phyloP scores from a whole-genome alignment of 2,888 invertebrate species.

The Agrochola litura region DNA sequence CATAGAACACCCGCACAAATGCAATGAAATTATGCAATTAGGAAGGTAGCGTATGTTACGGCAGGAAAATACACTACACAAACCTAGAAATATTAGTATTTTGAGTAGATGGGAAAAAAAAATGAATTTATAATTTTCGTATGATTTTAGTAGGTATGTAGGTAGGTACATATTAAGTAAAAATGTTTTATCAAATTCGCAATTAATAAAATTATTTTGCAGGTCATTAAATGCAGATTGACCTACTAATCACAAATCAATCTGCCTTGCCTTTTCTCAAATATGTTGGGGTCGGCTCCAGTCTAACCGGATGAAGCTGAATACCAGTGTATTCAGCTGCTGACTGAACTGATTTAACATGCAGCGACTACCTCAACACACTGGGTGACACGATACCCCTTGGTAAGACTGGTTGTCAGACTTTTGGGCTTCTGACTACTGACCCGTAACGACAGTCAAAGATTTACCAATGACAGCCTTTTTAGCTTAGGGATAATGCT shows the following conservation, averaged over 20 bases:
- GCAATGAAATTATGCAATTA: slow-evolving; percentile 18
- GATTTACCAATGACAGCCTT: no score
- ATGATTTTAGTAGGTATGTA: no score
- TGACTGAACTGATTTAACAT: neutral
- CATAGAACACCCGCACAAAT: neutral
- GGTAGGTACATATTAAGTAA: no score
- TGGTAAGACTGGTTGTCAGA: neutral
- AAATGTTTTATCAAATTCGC: no score
- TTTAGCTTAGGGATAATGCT: no score
- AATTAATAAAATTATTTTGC: no score
- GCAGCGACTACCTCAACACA: neutral
- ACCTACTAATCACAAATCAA: neutral
- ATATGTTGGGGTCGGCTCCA: neutral
- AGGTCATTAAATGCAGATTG: no score
- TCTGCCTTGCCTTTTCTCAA: neutral
- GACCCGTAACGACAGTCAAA: neutral
- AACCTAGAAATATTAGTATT: neutral
- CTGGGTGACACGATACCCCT: neutral
- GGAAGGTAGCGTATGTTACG: neutral
- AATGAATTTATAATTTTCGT: neutral
- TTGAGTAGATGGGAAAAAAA: neutral
- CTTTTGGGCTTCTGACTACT: neutral
- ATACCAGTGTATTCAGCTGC: neutral
- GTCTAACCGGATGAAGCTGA: neutral
- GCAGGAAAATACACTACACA: neutral